Evolutionary conservation across 2,113 vertebrate genomes (phyloP), one percentile per base, ranked within the genome.

Genomic region (Porphyrio hochstetteri): DNA sequence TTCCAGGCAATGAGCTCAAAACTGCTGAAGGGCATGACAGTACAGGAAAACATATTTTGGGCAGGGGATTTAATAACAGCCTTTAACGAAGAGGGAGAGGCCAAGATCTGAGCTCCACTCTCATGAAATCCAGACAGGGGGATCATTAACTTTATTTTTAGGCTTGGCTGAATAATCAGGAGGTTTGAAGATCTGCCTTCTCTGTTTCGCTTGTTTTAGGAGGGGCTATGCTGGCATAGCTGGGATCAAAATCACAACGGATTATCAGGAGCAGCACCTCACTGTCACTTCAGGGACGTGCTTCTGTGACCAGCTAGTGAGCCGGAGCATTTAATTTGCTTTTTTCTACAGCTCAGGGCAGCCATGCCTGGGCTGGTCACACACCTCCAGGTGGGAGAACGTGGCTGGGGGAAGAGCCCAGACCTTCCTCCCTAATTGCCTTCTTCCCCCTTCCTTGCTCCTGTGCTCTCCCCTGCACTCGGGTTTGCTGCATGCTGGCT

Each of bases 141-240:
- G 79, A 72, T 95, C 72, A 88, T 97, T 97, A 96, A 90, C 55
- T 94, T 88, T 96, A 97, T 96, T 96, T 96, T 96, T 95, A 96
- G 96, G 31, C 50, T 93, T 64, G 69, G 77, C 74, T 79, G 90
- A 87, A 71, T 88, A 86, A 90, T 90, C 19, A 19, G 35, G 25
- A 86, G 53, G 74, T 91, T 95, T 86, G 87, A 88, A 79, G 69
- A 68, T 80, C n/a, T 75, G 82, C 82, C 52, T 90, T 81, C 55
- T 77, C n/a, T 17, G 6, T 86, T 90, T 71, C 57, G 11, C 48
- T 70, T 71, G 10, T 60, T 80, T 88, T 63, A 72, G 71, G 50
- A 95, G 75, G 46, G 48, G 46, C 46, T 77, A 24, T 83, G 50
- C 48, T 35, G 21, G 59, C 21, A 18, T 2, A 50, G 31, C 56